Evolutionary conservation across 2,888 invertebrate genomes (phyloP), one percentile per base, ranked within the genome.

Genomic region (Agriotes lineatus): DNA sequence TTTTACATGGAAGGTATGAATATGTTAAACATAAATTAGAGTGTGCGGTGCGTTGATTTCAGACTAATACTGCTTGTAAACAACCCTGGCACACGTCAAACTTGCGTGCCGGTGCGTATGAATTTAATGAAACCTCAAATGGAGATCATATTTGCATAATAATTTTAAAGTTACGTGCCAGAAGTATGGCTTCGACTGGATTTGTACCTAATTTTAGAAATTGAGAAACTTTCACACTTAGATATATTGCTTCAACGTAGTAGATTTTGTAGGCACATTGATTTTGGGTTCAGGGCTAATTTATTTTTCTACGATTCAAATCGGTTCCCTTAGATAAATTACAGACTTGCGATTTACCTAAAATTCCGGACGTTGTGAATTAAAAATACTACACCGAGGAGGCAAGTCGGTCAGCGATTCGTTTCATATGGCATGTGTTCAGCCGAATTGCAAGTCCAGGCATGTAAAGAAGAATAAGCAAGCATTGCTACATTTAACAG

Each of bases 91-190:
- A 48, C 48, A 61, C 50, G 50, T 39, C 37, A 61, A 50, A 50
- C 37, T 59, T 66, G 66, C 66, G 59, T 66, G 59, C 33, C 44
- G 44, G 42, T 54, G 57, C 42, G 59, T 66, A 52, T 66, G 42
- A 54, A 66, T 60, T 66, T 66, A 66, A 66, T 52, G 54, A 59
- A 66, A 61, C 35, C 14, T 66, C 52, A 66, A 66, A 59, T 52
- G 54, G 39, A 60, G 66, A 66, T 66, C 60, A 54, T 59, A 66
- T 66, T 66, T 52, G 60, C 66, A 66, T 66, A 60, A 39, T 66
- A 66, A 66, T 59, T 59, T 44, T 44, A 35, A 45, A 22, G 25
- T 66, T 66, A 60, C 66, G 66, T 66, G 66, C 30, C 44, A 33
- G 33, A 60, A 66, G 45, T 48, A n/a, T 48, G 25, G 20, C 16